phyloP scores from a whole-genome alignment of 35 echinoderm and acorn worm genomes.

The Chiridota heheva region DNA sequence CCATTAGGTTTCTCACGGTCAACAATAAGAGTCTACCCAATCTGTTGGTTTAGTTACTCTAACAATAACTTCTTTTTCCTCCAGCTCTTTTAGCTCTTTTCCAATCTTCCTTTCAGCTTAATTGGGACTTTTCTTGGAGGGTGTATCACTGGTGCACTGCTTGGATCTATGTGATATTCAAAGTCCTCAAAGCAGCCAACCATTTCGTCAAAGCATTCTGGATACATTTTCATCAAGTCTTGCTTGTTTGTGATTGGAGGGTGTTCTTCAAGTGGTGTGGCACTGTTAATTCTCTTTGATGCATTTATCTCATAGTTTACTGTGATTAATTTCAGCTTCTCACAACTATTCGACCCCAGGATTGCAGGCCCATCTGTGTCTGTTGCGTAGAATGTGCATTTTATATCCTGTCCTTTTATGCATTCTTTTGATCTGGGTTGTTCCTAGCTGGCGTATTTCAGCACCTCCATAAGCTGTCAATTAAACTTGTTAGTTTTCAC shows the following conservation, averaged over 20 bases:
- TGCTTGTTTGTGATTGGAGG: too few relatives aligned
- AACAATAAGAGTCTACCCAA: too few relatives aligned
- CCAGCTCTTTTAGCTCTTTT: too few relatives aligned
- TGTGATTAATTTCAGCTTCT: conserved; percentile 11
- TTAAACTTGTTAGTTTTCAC: too few relatives aligned
- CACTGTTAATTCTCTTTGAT: neutral
- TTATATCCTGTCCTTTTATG: neutral
- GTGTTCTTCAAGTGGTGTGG: too few relatives aligned
- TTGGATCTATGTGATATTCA: too few relatives aligned
- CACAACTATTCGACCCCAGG: conserved; percentile 34
- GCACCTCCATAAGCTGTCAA: neutral
- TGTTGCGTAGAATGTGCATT: conserved; percentile 28
- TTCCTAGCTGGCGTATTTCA: conserved; percentile 20
- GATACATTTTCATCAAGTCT: conserved; percentile 29
- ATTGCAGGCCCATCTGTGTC: conserved; percentile 50
- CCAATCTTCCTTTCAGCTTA: too few relatives aligned
- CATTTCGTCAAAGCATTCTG: conserved; percentile 46
- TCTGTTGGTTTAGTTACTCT: too few relatives aligned
- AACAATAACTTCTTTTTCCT: too few relatives aligned
- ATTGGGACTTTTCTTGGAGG: too few relatives aligned
- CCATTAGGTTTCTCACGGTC: too few relatives aligned
- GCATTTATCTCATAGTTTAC: conserved; percentile 12
- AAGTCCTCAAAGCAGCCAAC: conserved; percentile 31
- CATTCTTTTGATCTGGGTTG: neutral
- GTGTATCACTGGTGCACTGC: too few relatives aligned